Evolutionary conservation across 2,888 invertebrate species (phyloP), one percentile per base, ranked within the genome.

Genomic region (Sarcophaga caerulescens): DNA sequence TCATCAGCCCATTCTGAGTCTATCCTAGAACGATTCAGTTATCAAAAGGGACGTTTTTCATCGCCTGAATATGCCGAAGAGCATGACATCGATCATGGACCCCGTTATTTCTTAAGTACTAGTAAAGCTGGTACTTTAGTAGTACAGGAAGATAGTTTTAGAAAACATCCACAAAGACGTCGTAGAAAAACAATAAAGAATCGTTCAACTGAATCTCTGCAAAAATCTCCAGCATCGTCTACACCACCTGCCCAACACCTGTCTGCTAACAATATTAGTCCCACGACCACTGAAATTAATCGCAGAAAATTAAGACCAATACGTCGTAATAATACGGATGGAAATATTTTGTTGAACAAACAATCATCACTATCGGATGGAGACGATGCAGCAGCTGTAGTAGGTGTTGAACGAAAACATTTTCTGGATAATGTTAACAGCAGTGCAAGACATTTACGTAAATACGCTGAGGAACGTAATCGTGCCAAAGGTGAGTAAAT

Each of bases 51-150:
- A 0, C 90, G 92, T 0, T 90, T 91, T 60, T 93, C 93, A 0
- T 92, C 93, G 4, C 93, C 93, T 4, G 93, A 92, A 85, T 91
- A 89, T 21, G 89, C 88, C 0, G 89, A 90, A 63, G 90, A 90
- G 47, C 88, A 89, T 23, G 80, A 87, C 25, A 69, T 90, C 35
- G 82, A 88, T 25, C 89, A 88, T 66, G 87, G 88, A 6, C 92
- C 92, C 19, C 93, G 92, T 71, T 94, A 94, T 88, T 93, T 91
- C 85, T 92, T 94, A 74, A 92, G 94, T 88, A 94, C 94, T 47
- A 93, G 94, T 89, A 93, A 94, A 85, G 94, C 94, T 17, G 94
- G 94, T 45, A 94, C 94, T 57, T 90, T 94, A 87, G 92, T 95
- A 80, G 93, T 94, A 77, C 93, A 93, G 76, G 94, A 94, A 81